A percentile compares a stretch with the other conserved stretches of the same genome.
Conservation (phyloP, 1,140 invertebrate genomes). For the Tetramorium alpestre region DNA sequence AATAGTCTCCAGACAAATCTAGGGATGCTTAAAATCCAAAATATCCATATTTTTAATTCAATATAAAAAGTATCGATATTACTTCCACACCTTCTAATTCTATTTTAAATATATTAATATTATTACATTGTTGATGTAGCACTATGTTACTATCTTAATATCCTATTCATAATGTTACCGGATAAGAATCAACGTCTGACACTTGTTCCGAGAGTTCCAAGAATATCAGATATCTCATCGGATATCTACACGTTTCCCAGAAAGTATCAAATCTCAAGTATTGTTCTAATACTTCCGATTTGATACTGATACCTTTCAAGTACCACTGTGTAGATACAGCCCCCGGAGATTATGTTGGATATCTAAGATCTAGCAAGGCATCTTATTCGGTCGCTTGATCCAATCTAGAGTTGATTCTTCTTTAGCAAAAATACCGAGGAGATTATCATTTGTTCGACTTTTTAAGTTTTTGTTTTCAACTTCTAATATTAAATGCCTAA, state of each 20-base stretch:
- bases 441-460: not conserved
- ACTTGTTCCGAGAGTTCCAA: not conserved
- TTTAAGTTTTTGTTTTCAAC: not conserved
- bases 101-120: not conserved
- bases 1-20: conserved; percentile 26
- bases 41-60: not conserved
- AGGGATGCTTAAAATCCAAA: conserved; percentile 18
- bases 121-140: not conserved
- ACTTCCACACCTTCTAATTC: not conserved
- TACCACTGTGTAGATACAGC: not conserved
- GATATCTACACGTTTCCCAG: not conserved
- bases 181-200: not conserved
- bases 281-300: conserved; percentile 10
- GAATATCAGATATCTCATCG: not conserved
- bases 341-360: conserved; percentile 7
- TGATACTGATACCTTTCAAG: conserved; percentile 12
- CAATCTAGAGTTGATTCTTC: not conserved
- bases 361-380: not conserved
- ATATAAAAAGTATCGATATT: not conserved
- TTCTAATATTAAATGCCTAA: not conserved
- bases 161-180: not conserved
- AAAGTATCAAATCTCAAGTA: conserved; percentile 24
- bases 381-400: conserved; percentile 4
- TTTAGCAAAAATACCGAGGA: not conserved
- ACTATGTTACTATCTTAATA: not conserved